phyloP scores from a whole-genome alignment of 2,113 vertebrate genomes.

The Rhineura floridana region DNA sequence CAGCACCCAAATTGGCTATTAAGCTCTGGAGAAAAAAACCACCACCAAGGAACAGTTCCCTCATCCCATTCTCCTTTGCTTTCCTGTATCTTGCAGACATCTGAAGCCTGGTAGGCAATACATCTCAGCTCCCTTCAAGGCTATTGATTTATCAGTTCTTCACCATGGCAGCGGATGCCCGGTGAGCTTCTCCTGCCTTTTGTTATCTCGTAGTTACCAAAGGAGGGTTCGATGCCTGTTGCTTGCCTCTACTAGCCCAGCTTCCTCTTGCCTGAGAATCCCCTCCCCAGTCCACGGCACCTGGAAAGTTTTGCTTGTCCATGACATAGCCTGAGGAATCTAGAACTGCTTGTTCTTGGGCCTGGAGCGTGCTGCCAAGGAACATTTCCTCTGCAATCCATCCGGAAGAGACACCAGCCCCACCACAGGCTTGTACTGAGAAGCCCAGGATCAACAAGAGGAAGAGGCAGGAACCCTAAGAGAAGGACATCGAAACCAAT shows the following conservation, averaged over 20 bases:
- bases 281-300: conserved; percentile 3
- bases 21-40: conserved; percentile 44
- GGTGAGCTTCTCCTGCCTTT: conserved; percentile 19
- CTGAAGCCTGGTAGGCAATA: background rate
- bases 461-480: background rate
- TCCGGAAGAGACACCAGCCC: conserved; percentile 64
- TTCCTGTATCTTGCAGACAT: conserved; percentile 18
- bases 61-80: background rate
- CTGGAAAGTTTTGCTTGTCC: conserved; percentile 25
- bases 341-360: conserved; percentile 68
- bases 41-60: conserved; percentile 10
- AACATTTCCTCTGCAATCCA: conserved; percentile 55
- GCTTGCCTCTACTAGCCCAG: conserved; percentile 24
- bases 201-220: conserved; percentile 39
- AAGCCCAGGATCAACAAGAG: conserved; percentile 40
- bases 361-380: conserved; percentile 49
- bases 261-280: fast-evolving
- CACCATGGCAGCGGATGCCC: background rate
- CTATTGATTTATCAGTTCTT: fast-evolving
- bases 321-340: conserved; percentile 53
- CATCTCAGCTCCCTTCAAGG: background rate
- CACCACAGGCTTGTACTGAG: conserved; percentile 53
- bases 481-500: conserved; percentile 8
- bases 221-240: conserved; percentile 25
- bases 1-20: conserved; percentile 25